Conservation (phyloP, 2,113 vertebrate species). For the Microtus richardsoni region DNA sequence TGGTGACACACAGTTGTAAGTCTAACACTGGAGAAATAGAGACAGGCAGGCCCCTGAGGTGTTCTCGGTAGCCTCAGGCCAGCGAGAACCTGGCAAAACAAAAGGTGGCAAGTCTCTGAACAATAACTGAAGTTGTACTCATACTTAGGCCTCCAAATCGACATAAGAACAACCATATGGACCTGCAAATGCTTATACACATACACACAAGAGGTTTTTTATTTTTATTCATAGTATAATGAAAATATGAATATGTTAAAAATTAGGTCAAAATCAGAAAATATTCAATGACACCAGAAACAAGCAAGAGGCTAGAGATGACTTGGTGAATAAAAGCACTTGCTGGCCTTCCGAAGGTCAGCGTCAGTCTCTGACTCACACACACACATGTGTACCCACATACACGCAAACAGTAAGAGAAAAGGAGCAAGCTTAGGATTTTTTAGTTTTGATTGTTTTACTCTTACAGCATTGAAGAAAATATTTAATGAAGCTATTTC, state of each 20-base stretch:
- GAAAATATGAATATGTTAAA: background rate
- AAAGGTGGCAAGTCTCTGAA: background rate
- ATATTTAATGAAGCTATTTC: background rate
- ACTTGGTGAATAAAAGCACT: background rate
- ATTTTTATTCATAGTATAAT: conserved; percentile 2
- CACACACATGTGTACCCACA: background rate
- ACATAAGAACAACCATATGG: background rate
- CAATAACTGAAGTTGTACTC: background rate
- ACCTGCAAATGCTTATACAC: background rate
- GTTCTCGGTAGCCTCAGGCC: background rate
- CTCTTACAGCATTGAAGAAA: conserved; percentile 35
- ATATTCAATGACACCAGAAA: background rate
- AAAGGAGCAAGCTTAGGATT: background rate
- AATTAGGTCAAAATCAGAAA: background rate
- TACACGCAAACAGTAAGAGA: background rate
- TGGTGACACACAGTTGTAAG: background rate
- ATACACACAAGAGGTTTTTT: background rate
- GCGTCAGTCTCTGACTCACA: background rate
- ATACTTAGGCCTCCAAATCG: background rate
- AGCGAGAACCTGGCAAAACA: background rate
- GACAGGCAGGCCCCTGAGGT: background rate
- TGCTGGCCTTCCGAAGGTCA: background rate
- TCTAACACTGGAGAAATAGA: background rate
- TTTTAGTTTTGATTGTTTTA: conserved; percentile 32
- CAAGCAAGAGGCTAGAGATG: background rate